A percentile compares a stretch with the other conserved stretches of the same genome.
phyloP scores from a whole-genome alignment of 2,888 invertebrate species.

The Perdita meconis region DNA sequence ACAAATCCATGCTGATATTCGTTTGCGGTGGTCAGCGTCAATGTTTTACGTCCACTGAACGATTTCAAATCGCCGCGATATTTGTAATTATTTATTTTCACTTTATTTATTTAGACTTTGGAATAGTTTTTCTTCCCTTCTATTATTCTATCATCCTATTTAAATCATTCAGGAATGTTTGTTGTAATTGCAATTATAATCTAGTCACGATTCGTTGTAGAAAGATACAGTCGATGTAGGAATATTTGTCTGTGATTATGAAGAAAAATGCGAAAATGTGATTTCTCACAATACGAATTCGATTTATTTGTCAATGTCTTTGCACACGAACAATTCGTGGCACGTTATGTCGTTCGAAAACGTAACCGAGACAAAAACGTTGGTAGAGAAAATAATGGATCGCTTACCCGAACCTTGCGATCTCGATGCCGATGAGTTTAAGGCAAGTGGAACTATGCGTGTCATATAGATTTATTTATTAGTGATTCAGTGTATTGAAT shows the following conservation, averaged over 20 bases:
- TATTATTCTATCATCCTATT: background rate
- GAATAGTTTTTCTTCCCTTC: conserved; percentile 69
- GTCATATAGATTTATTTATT: no score
- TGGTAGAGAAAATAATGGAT: conserved; percentile 86
- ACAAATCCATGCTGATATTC: conserved; percentile 75
- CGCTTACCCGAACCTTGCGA: conserved; percentile 87
- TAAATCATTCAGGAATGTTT: background rate
- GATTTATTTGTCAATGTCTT: conserved; percentile 72
- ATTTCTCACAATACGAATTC: conserved; percentile 67
- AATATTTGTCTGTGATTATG: conserved; percentile 65
- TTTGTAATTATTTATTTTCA: conserved; percentile 90
- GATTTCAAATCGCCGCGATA: conserved; percentile 88
- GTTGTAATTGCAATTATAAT: background rate
- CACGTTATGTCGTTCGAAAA: conserved; percentile 77
- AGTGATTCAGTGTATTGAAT: no score
- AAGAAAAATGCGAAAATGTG: conserved; percentile 63
- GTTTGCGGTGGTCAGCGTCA: conserved; percentile 71
- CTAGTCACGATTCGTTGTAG: conserved; percentile 54
- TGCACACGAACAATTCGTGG: conserved; percentile 74
- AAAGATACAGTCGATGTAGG: conserved; percentile 74
- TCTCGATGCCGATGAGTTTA: conserved; percentile 86
- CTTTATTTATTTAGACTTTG: conserved; percentile 27
- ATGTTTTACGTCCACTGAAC: conserved; percentile 74
- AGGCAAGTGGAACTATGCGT: conserved; percentile 85
- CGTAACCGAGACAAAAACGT: conserved; percentile 84